Evolutionary conservation across 2,797 vertebrate species (phyloP).

Genomic region (Pangasius krempfi): DNA sequence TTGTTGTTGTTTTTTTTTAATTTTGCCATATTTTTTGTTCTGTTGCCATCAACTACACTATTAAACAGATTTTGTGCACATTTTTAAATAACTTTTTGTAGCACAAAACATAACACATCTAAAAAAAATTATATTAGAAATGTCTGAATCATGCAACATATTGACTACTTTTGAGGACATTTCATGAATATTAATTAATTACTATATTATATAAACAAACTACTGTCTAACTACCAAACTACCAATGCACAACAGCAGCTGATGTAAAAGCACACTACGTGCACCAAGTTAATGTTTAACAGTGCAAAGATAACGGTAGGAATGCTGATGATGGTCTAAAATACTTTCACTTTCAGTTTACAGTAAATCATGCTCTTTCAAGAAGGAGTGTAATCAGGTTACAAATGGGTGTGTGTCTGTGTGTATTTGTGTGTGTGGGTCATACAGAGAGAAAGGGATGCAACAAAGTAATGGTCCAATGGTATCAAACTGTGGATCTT

Average conservation of each 20-base stretch:
- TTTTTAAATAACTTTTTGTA: no score
- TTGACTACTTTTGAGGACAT: no score
- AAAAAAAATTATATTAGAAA: no score
- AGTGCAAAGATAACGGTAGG: not conserved
- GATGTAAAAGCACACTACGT: not conserved
- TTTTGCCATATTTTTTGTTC: not conserved
- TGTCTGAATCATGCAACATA: no score
- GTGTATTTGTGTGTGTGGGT: not conserved
- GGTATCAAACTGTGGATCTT: not conserved
- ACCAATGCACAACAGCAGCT: not conserved
- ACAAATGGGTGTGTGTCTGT: not conserved
- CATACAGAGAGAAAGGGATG: not conserved
- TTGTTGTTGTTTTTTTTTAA: not conserved
- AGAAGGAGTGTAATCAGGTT: not conserved
- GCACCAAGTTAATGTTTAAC: not conserved
- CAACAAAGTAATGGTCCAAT: not conserved
- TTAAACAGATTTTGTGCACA: no score
- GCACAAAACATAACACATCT: no score
- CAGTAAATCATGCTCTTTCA: not conserved
- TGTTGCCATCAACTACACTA: not conserved
- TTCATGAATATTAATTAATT: no score
- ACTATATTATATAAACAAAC: not conserved
- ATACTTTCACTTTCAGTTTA: not conserved
- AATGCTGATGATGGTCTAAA: not conserved
- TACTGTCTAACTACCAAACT: no score